Evolutionary conservation across 1,140 invertebrate species (phyloP).

Genomic region (Drosophila watanabei): DNA sequence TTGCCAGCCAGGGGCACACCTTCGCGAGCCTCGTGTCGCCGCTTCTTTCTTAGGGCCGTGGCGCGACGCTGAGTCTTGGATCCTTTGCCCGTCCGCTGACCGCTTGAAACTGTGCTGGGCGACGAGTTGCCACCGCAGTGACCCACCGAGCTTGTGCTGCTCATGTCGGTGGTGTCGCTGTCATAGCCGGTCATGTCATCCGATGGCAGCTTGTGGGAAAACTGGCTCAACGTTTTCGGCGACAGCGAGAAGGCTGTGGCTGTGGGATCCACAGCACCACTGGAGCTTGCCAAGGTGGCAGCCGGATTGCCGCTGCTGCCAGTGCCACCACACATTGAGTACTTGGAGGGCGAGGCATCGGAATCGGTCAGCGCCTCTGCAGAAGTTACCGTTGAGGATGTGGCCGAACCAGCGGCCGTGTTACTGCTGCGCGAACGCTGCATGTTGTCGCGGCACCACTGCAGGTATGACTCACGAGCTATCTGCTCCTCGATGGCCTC

Average conservation of each 20-base stretch:
- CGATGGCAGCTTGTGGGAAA: conserved; percentile 65
- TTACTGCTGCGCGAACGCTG: conserved; percentile 86
- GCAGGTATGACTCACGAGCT: conserved; percentile 95
- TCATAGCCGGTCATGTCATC: conserved; percentile 71
- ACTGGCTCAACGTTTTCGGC: conserved; percentile 63
- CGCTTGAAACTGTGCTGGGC: conserved; percentile 45
- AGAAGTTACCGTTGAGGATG: conserved; percentile 81
- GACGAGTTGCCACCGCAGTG: conserved; percentile 62
- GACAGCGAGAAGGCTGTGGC: conserved; percentile 48
- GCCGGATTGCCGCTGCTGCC: conserved; percentile 28
- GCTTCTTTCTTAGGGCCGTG: conserved; percentile 69
- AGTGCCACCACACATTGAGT: conserved; percentile 54
- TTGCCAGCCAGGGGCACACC: conserved; percentile 11
- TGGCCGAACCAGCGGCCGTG: conserved; percentile 71
- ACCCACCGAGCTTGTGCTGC: conserved; percentile 82
- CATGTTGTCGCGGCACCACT: conserved; percentile 93
- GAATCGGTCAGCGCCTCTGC: conserved; percentile 73
- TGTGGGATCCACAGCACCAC: conserved; percentile 26
- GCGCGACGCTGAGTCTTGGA: conserved; percentile 58
- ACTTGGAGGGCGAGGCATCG: conserved; percentile 81
- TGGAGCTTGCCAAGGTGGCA: conserved; percentile 37
- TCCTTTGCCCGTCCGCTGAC: conserved; percentile 56
- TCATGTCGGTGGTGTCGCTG: conserved; percentile 83
- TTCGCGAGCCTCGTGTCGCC: conserved; percentile 70
- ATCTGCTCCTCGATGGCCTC: conserved; percentile 97